These are phyloP conservation scores for Dicranocentrus wangi DNA, from an alignment of 2,888 invertebrate species.

Conservation along the genomic window DNA sequence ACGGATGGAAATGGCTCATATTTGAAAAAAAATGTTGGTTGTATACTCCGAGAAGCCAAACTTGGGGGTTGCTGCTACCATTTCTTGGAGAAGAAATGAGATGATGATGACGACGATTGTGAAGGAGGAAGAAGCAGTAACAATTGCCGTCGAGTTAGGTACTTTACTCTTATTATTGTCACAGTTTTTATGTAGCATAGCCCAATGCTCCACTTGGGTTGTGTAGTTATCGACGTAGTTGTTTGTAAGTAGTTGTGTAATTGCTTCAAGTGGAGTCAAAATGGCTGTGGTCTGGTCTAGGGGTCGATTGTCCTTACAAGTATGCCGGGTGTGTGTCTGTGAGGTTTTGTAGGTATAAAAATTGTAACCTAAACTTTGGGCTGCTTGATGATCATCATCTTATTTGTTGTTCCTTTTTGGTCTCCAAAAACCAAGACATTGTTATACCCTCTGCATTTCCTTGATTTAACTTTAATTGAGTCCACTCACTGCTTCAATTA, in stretches of 20 bases:
- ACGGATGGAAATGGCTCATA: slow-evolving; percentile 64
- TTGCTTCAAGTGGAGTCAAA: slow-evolving; percentile 73
- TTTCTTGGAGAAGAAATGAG: slow-evolving; percentile 1
- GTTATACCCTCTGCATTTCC: slow-evolving; percentile 17
- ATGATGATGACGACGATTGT: slow-evolving; percentile 22
- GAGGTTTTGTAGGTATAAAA: too few species aligned
- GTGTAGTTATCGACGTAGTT: slow-evolving; percentile 55
- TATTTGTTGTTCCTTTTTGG: background rate
- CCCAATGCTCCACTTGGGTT: too few species aligned
- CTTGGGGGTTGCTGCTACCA: background rate
- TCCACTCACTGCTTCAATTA: slow-evolving; percentile 43
- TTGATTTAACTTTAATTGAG: slow-evolving; percentile 61
- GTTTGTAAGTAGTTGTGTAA: slow-evolving; percentile 71
- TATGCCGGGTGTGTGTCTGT: slow-evolving; percentile 5
- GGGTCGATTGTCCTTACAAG: slow-evolving; percentile 44
- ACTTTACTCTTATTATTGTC: slow-evolving; percentile 49
- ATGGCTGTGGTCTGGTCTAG: slow-evolving; percentile 58
- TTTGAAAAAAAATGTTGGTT: slow-evolving; percentile 50
- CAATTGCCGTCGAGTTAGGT: slow-evolving; percentile 29
- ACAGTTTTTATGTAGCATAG: slow-evolving; percentile 4
- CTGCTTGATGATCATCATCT: slow-evolving; percentile 2
- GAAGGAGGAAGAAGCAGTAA: slow-evolving; percentile 28
- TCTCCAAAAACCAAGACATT: background rate
- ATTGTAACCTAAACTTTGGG: too few species aligned
- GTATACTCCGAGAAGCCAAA: slow-evolving; percentile 3